These are phyloP conservation scores for Neogale vison DNA, from an alignment of 2,113 vertebrate genomes.

Conservation along the genomic window DNA sequence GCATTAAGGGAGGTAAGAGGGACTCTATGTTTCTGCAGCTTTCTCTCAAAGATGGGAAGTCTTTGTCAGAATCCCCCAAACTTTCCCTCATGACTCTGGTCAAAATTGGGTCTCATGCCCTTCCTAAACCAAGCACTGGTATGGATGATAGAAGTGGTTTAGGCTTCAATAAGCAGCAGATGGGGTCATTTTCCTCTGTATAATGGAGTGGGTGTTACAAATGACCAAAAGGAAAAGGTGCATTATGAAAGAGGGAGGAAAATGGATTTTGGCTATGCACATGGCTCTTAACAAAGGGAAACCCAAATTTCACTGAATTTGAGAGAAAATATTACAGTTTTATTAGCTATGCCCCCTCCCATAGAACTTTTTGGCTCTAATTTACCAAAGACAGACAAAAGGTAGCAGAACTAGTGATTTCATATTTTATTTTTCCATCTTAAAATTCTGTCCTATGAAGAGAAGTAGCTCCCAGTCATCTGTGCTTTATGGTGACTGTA, in stretches of 20 bases:
- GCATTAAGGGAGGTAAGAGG: neutral
- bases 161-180: neutral
- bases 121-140: too few species aligned
- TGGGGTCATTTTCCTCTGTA: too few species aligned
- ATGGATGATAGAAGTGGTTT: neutral
- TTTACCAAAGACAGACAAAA: neutral
- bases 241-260: neutral
- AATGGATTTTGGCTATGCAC: neutral
- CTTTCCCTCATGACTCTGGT: neutral
- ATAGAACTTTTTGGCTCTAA: neutral
- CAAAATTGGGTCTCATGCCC: neutral
- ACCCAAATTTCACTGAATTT: too few species aligned
- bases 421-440: neutral
- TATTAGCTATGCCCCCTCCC: neutral
- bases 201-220: neutral
- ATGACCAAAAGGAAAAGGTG: neutral
- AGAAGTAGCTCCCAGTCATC: neutral
- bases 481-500: neutral
- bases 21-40: fast-evolving
- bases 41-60: neutral
- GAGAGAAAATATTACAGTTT: neutral
- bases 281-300: neutral
- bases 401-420: neutral
- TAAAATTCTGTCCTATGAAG: neutral
- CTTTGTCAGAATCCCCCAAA: neutral